Conservation (phyloP, 2,888 invertebrate genomes). For the Calliopum simillimum region DNA sequence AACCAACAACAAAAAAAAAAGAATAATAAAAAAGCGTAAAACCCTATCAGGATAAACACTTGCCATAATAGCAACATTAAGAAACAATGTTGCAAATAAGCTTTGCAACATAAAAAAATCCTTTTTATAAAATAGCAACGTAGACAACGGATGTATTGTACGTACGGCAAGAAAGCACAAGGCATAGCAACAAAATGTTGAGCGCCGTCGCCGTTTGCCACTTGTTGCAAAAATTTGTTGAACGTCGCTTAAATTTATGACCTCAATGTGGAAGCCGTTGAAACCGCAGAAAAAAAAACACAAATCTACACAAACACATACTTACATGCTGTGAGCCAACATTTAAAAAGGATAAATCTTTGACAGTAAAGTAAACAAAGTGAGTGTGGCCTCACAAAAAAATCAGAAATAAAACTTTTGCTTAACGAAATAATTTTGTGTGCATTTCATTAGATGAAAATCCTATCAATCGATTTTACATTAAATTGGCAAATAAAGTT, state of each 20-base stretch:
- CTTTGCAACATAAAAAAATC: slow-evolving; percentile 33
- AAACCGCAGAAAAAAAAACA: slow-evolving; percentile 36
- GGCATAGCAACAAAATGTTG: slow-evolving; percentile 21
- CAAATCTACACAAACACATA: slow-evolving; percentile 5
- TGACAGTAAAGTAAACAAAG: not conserved
- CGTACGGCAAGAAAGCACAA: not conserved
- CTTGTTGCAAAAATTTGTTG: slow-evolving; percentile 67
- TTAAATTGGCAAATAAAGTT: too few relatives aligned
- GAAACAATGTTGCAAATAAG: slow-evolving; percentile 24
- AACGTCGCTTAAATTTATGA: slow-evolving; percentile 66
- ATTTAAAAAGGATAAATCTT: too few relatives aligned
- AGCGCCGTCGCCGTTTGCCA: slow-evolving; percentile 46
- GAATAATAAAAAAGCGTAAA: slow-evolving; percentile 25
- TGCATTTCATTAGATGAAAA: not conserved
- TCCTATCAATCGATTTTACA: too few relatives aligned
- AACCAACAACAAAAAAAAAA: slow-evolving; percentile 48
- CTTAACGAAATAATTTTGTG: not conserved
- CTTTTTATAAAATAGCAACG: slow-evolving; percentile 29
- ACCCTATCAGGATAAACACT: slow-evolving; percentile 11
- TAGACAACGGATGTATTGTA: not conserved
- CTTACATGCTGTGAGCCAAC: too few relatives aligned
- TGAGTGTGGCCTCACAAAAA: not conserved
- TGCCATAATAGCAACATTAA: slow-evolving; percentile 19
- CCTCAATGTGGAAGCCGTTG: slow-evolving; percentile 47
- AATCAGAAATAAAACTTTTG: not conserved